Evolutionary conservation across 2,113 vertebrate genomes (phyloP).

Genomic region (Spilogale gracilis): DNA sequence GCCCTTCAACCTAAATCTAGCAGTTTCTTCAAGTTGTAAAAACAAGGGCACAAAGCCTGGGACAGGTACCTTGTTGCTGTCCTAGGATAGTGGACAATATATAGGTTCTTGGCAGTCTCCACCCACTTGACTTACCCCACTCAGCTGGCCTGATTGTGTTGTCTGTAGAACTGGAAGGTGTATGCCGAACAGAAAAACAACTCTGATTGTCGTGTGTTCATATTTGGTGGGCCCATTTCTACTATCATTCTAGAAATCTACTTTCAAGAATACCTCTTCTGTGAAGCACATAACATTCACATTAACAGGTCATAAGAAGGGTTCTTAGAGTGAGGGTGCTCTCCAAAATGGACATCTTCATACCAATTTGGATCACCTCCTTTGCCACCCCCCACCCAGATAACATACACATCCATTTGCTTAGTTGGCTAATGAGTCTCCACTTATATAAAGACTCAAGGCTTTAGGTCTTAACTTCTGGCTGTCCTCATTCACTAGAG

Average conservation of each 20-base stretch:
- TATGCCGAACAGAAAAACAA: not conserved
- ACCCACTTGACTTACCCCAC: not conserved
- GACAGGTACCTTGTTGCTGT: not conserved
- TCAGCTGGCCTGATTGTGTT: not conserved
- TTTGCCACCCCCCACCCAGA: not conserved
- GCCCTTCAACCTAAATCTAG: not conserved
- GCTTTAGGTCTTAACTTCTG: not conserved
- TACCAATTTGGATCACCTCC: not conserved
- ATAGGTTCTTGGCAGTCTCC: no score
- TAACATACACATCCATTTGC: not conserved
- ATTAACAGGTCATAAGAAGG: not conserved
- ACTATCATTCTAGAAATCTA: not conserved
- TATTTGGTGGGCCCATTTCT: not conserved
- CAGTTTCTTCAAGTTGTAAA: not conserved
- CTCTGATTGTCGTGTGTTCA: not conserved
- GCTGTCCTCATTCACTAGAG: not conserved
- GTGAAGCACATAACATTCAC: not conserved
- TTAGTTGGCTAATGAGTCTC: not conserved
- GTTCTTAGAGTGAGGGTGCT: not conserved
- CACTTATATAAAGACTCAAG: not conserved
- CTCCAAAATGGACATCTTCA: not conserved
- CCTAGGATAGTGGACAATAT: not conserved
- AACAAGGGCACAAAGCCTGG: not conserved
- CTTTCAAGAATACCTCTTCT: not conserved
- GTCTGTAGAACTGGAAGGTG: not conserved